Evolutionary conservation across 2,888 invertebrate species (phyloP).

Genomic region (Lepidochrysops patricia): DNA sequence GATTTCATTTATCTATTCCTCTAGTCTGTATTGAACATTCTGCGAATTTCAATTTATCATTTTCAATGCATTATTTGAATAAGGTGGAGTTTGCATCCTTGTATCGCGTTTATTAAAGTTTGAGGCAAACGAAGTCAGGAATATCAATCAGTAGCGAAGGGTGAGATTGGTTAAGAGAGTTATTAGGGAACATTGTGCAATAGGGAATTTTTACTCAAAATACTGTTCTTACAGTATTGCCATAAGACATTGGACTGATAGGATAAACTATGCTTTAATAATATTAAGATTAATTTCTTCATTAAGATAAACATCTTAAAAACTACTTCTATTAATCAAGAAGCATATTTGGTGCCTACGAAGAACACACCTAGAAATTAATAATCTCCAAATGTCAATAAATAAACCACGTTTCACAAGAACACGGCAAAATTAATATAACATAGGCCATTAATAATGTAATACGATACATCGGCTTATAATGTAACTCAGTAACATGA

Average conservation of each 20-base stretch:
- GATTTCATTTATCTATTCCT: neutral
- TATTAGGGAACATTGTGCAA: too few species aligned
- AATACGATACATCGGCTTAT: neutral
- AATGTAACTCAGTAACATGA: neutral
- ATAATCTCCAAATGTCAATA: neutral
- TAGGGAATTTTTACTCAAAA: too few species aligned
- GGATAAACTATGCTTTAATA: too few species aligned
- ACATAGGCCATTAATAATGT: neutral
- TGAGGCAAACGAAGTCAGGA: too few species aligned
- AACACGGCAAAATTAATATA: neutral
- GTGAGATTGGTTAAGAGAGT: too few species aligned
- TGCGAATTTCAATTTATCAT: slow-evolving; percentile 1
- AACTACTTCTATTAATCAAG: too few species aligned
- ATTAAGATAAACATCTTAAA: too few species aligned
- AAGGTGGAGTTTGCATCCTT: neutral
- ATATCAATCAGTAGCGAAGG: too few species aligned
- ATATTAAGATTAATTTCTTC: too few species aligned
- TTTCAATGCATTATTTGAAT: neutral
- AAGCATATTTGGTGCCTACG: neutral
- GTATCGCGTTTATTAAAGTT: neutral
- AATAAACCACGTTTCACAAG: neutral
- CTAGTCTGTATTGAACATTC: neutral
- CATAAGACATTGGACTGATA: too few species aligned
- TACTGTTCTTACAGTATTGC: too few species aligned
- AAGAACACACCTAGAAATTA: neutral